Evolutionary conservation across 2,113 vertebrate species (phyloP), one percentile per base, ranked within the genome.

Genomic region (Lagopus leucura): DNA sequence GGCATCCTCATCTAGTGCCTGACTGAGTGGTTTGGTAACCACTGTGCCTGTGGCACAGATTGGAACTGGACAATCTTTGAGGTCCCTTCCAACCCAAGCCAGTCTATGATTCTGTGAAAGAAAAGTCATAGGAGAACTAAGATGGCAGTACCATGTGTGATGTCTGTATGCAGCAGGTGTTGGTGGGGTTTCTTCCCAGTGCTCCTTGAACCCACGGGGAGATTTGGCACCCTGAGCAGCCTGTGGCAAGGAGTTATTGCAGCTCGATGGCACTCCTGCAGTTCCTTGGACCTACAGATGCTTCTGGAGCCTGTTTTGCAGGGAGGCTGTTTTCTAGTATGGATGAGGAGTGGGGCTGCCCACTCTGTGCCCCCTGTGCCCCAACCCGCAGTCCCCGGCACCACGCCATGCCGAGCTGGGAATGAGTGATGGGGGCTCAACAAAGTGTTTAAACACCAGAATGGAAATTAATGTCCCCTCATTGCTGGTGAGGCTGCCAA

Each of bases 381-480:
- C 28, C 6, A 13, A 74, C 61, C 36, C 16, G 16, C 16, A 17
- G 61, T 36, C 92, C 82, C 82, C 47, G 1, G 3, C 81, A 86
- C 86, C 50, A 74, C 63, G 81, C 81, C 92, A 60, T 96, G 94
- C 93, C 28, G 94, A 97, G 97, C 97, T 55, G 83, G 83, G 97
- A 94, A 97, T 99, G 98, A 99, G 97, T 98, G 98, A 99, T 98
- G 97, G 96, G 96, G 98, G 97, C 98, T 98, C 97, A 97, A 98
- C 98, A 97, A 98, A 98, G 98, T 98, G 98, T 98, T 98, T 98
- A 98, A 98, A 98, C 98, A 98, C 96, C 95, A 93, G 97, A 98
- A 98, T 98, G 98, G 98, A 98, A 99, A 99, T 98, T 97, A 98
- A 98, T 98, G 97, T 98, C 98, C 97, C 97, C 97, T 97, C 96